Evolutionary conservation across 1,140 invertebrate species (phyloP), one percentile per base, ranked within the genome.

Genomic region (Dendroctonus ponderosae): DNA sequence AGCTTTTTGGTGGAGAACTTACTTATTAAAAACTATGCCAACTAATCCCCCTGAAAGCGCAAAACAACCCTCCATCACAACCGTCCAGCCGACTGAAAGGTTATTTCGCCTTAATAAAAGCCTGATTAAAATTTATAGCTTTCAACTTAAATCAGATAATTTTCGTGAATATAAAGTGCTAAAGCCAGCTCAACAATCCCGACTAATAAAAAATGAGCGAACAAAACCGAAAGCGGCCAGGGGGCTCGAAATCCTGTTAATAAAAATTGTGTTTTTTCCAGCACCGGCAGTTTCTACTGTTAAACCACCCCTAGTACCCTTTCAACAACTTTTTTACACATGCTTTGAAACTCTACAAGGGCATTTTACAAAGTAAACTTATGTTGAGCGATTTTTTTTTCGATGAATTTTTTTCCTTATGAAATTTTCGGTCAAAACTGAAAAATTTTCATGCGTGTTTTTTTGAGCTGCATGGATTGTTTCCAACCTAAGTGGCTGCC

Each of bases 121-220:
- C 62, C 62, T 63, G 52, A 63, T 63, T 63, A 56, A 63, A 63
- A 63, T 63, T 63, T 63, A 63, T 63, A 26, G 62, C 51, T 63
- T 63, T 63, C 62, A 54, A 56, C 62, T 63, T 46, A 63, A 63
- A 63, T 63, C 62, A 56, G 62, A 63, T 63, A 63, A 56, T 63
- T 63, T 63, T 63, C n/a, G 44, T 63, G 50, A 43, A 46, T 53
- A 39, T 46, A 46, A 63, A 63, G 42, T 63, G 48, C 60, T n/a
- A 41, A 54, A 40, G 60, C n/a, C 9, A 15, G 49, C 37, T 11
- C 48, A 43, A 15, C 46, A 14, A 48, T 46, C 37, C 57, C 6
- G 12, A 8, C n/a, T 60, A 46, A 60, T 14, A 58, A 42, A 6
- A 58, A 52, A n/a, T n/a, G 11, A 52, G 15, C 11, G 26, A 11